Evolutionary conservation across 2,888 invertebrate species (phyloP).

Genomic region (Petrophora chlorosata): DNA sequence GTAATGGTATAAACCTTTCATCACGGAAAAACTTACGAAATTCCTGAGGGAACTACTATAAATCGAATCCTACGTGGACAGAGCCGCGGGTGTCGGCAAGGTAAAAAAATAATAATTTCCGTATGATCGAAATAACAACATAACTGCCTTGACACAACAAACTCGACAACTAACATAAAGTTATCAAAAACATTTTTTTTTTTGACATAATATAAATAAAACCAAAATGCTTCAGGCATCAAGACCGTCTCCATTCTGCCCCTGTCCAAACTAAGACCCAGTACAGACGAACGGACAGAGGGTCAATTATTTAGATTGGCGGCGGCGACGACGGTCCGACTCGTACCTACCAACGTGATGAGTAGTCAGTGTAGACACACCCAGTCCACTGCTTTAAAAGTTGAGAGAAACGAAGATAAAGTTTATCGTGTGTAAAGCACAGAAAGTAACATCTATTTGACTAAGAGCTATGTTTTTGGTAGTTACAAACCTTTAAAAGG

Average conservation of each 20-base stretch:
- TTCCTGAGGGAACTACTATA: no score
- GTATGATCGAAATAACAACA: no score
- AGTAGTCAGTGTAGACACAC: conserved; percentile 31
- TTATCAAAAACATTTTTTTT: not conserved
- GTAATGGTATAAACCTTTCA: no score
- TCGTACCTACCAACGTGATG: conserved; percentile 58
- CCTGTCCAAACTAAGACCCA: conserved; percentile 56
- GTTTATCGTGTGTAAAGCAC: conserved; percentile 14
- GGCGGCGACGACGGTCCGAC: conserved; percentile 65
- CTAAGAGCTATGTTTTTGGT: not conserved
- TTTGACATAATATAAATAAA: not conserved
- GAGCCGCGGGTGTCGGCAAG: no score
- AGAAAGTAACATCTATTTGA: not conserved
- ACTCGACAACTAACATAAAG: no score
- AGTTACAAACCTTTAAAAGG: no score
- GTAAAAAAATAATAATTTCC: no score
- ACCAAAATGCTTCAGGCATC: not conserved
- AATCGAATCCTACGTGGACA: no score
- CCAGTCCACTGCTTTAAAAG: conserved; percentile 19
- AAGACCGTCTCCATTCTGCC: conserved; percentile 51
- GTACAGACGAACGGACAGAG: conserved; percentile 73
- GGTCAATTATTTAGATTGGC: conserved; percentile 84
- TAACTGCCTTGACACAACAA: no score
- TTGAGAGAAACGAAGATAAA: conserved; percentile 9
- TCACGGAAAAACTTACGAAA: no score